Percentiles rank a stretch among this genome's conserved stretches.
Evolutionary conservation across 2,888 invertebrate genomes (phyloP).

Genomic region (Dolichomitus sp.): DNA sequence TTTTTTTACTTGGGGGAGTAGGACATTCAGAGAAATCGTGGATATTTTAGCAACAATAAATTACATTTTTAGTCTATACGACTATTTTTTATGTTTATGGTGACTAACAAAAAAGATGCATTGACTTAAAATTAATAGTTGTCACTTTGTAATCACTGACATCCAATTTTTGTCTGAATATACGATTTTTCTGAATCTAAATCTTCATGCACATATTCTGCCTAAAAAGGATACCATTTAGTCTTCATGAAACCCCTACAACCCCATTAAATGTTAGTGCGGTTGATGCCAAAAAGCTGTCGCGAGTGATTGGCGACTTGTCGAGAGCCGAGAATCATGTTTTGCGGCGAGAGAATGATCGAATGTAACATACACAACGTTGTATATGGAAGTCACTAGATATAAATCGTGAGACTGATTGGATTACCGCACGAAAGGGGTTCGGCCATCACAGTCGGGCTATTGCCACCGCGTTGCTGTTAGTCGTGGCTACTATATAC

Average conservation of each 20-base stretch:
- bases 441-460: slow-evolving; percentile 59
- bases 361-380: slow-evolving; percentile 72
- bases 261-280: not conserved
- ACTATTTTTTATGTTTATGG: too few species aligned
- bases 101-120: too few species aligned
- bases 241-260: not conserved
- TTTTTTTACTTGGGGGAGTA: too few species aligned
- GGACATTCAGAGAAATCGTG: too few species aligned
- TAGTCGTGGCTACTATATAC: slow-evolving; percentile 16
- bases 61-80: too few species aligned
- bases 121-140: too few species aligned
- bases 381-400: slow-evolving; percentile 77
- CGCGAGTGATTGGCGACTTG: slow-evolving; percentile 13
- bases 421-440: slow-evolving; percentile 79
- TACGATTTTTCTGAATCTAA: too few species aligned
- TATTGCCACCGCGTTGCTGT: slow-evolving; percentile 31
- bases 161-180: too few species aligned
- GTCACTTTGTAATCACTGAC: too few species aligned
- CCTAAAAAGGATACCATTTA: not conserved
- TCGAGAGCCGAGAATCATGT: slow-evolving; percentile 13
- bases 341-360: slow-evolving; percentile 12
- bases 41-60: too few species aligned
- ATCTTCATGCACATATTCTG: not conserved
- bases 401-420: slow-evolving; percentile 82
- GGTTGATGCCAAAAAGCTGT: slow-evolving; percentile 23